Percentiles rank a stretch among this genome's conserved stretches.
phyloP scores from a whole-genome alignment of 2,888 invertebrate species.

The Drosophila yooni region DNA sequence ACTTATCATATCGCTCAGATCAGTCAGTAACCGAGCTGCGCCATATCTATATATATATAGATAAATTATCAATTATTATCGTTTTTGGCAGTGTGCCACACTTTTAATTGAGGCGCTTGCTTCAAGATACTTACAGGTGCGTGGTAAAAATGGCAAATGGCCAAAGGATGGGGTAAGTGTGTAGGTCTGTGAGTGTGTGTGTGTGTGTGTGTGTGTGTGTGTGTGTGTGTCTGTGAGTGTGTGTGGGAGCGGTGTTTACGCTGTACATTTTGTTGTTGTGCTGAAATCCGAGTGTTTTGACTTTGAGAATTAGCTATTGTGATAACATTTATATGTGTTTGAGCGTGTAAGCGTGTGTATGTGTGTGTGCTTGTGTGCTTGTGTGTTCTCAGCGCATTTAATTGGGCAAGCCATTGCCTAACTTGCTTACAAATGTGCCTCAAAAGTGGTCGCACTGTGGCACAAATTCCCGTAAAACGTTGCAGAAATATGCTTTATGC shows the following conservation, averaged over 20 bases:
- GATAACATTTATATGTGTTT: constrained; percentile 61
- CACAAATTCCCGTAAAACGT: background rate
- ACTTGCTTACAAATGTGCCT: constrained; percentile 75
- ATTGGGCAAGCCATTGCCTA: constrained; percentile 77
- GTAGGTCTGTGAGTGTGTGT: background rate
- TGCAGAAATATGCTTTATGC: background rate
- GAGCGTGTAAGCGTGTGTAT: background rate
- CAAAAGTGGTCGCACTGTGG: constrained; percentile 24
- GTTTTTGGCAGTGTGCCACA: background rate
- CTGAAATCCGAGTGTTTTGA: constrained; percentile 74
- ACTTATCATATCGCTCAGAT: background rate
- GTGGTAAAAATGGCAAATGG: background rate
- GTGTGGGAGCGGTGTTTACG: background rate
- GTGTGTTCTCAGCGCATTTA: constrained; percentile 72
- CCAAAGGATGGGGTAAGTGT: background rate
- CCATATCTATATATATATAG: no score
- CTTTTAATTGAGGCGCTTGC: constrained; percentile 42
- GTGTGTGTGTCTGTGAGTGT: background rate
- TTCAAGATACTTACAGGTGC: constrained; percentile 2
- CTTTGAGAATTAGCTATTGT: constrained; percentile 74
- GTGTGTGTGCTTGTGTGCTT: constrained; percentile 13
- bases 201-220: background rate
- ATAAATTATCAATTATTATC: background rate
- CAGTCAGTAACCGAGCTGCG: background rate
- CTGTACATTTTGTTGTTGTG: constrained; percentile 57